Base-by-base conservation (phyloP, 2,888 invertebrate species). In the Oligia latruncula region DNA sequence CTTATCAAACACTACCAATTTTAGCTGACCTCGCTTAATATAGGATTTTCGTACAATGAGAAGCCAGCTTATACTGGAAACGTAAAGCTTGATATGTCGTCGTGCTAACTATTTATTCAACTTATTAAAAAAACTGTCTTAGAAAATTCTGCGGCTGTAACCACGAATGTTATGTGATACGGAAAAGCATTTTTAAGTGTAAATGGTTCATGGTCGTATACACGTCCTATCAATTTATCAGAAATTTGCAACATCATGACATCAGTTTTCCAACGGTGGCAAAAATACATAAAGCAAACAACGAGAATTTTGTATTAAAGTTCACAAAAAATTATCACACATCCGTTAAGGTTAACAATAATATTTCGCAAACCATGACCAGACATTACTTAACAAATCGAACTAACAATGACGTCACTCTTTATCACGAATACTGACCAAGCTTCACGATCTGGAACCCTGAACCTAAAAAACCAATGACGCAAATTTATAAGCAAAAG, bases 371-470 rank as follows among this genome's bases (percentile, higher is more conserved):
- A 64, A 43, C 49, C 43, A 62, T 68, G 49, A 77, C 40, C 17
- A 40, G 35, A 68, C 58, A 83, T 72, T 74, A 76, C n/a, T 73
- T 40, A 15, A 40, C 52, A 62, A 72, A 75, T 68, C 76, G 74
- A 77, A 78, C 70, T 72, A 83, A 86, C 71, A 75, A 80, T 90
- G 88, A 88, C 89, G 89, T 90, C 89, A 90, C 71, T 84, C 75
- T 84, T 76, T 29, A 52, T 43, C 67, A 81, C 79, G 78, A 78
- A 49, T 35, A 40, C 23, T 46, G 58, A 72, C 77, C 73, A 77
- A 49, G 49, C 0, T 55, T 77, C 80, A 84, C 84, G 87, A 83
- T 77, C 29, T 62, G 77, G 77, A 49, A 65, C 66, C 55, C 40
- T 49, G 72, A 43, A 43, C 62, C 55, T 65, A 85, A 86, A 85